phyloP scores from a whole-genome alignment of 2,113 vertebrate species.

The Crotalus viridis region DNA sequence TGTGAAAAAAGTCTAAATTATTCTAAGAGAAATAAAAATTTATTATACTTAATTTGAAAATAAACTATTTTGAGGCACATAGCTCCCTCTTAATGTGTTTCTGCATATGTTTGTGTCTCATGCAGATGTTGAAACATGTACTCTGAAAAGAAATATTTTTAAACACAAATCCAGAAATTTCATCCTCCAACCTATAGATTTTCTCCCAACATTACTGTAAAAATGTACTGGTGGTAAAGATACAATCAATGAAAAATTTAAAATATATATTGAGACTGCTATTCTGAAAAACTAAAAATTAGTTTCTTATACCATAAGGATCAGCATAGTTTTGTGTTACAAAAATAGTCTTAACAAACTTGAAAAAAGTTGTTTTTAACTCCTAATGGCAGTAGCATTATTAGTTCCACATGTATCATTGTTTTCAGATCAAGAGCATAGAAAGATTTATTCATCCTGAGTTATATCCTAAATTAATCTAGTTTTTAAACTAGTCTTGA shows the following conservation, averaged over 20 bases:
- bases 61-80: background rate
- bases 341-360: slow-evolving; percentile 54
- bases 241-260: slow-evolving; percentile 31
- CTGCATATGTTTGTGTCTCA: background rate
- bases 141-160: slow-evolving; percentile 47
- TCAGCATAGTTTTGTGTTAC: slow-evolving; percentile 28
- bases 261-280: slow-evolving; percentile 26
- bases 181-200: slow-evolving; percentile 34
- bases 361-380: slow-evolving; percentile 64
- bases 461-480: slow-evolving; percentile 74
- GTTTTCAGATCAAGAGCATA: slow-evolving; percentile 72
- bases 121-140: slow-evolving; percentile 24
- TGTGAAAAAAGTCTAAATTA: background rate
- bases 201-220: slow-evolving; percentile 48
- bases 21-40: slow-evolving; percentile 22
- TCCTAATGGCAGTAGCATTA: slow-evolving; percentile 70
- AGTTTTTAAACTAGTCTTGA: slow-evolving; percentile 76
- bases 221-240: slow-evolving; percentile 37
- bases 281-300: slow-evolving; percentile 50
- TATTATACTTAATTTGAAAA: background rate
- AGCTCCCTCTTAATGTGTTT: background rate
- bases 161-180: slow-evolving; percentile 13
- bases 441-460: slow-evolving; percentile 79
- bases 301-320: background rate
- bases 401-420: slow-evolving; percentile 75